Evolutionary conservation across 2,888 invertebrate genomes (phyloP).

Genomic region (Labia minor): DNA sequence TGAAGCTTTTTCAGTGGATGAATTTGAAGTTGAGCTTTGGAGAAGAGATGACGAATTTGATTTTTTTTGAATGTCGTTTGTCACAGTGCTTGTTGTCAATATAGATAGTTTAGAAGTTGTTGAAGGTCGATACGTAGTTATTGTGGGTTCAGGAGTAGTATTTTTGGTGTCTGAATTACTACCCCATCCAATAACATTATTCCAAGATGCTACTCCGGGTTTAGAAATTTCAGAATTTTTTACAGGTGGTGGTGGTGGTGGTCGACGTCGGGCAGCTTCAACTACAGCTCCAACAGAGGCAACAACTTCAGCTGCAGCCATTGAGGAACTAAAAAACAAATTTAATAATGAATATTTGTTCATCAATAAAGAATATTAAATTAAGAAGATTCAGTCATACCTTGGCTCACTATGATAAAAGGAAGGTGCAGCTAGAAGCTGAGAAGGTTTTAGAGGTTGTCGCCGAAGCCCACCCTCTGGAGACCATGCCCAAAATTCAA

Average conservation of each 20-base stretch:
- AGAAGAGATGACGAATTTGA: conserved; percentile 21
- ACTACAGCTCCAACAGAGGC: not conserved
- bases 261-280: not conserved
- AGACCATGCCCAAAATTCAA: conserved; percentile 52
- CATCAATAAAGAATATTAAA: too few relatives aligned
- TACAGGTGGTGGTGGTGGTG: not conserved
- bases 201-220: not conserved
- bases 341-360: not conserved
- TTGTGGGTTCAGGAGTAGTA: not conserved
- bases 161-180: not conserved
- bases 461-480: not conserved
- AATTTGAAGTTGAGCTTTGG: conserved; percentile 17
- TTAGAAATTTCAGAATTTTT: not conserved
- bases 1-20: not conserved
- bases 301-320: not conserved
- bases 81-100: conserved; percentile 27
- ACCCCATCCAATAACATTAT: not conserved
- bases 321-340: not conserved
- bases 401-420: not conserved
- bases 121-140: not conserved
- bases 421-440: not conserved
- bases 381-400: not conserved
- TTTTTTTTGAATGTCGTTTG: conserved; percentile 13
- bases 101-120: conserved; percentile 20
- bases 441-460: not conserved